A percentile compares a stretch with the other conserved stretches of the same genome.
Evolutionary conservation across 2,113 vertebrate genomes (phyloP).

Genomic region (Misgurnus anguillicaudatus): DNA sequence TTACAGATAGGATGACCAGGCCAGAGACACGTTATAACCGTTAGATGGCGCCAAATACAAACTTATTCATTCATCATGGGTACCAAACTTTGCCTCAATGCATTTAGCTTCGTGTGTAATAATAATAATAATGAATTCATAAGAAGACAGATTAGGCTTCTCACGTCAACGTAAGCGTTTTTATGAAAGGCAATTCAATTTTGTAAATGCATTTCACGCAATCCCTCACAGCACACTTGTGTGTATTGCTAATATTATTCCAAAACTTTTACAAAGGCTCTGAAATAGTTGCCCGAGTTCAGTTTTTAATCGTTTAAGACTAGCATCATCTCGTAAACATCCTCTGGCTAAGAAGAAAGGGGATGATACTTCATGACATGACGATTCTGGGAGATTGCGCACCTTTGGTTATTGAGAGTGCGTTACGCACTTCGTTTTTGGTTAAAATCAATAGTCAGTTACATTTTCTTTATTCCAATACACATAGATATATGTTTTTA

Average conservation of each 20-base stretch:
- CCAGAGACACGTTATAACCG: background rate
- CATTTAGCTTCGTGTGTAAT: background rate
- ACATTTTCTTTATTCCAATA: too few species aligned
- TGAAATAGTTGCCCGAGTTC: background rate
- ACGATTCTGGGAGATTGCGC: background rate
- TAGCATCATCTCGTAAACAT: constrained; percentile 13
- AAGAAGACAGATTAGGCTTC: too few species aligned
- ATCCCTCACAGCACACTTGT: too few species aligned
- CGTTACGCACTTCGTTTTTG: background rate
- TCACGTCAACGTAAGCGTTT: too few species aligned
- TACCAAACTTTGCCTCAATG: background rate
- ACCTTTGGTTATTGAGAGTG: background rate
- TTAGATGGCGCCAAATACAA: background rate
- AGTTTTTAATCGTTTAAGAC: background rate
- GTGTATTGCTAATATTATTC: background rate
- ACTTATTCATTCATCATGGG: background rate
- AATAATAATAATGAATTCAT: background rate
- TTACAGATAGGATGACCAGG: background rate
- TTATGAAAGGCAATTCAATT: too few species aligned
- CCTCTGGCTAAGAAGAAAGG: background rate
- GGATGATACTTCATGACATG: background rate
- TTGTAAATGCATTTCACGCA: too few species aligned
- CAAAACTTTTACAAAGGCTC: background rate
- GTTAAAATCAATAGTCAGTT: too few species aligned
- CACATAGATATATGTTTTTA: too few species aligned